Percentiles rank a stretch among this genome's conserved stretches.
Conservation (phyloP, 2,888 invertebrate genomes). For the Drosophila paranaensis region DNA sequence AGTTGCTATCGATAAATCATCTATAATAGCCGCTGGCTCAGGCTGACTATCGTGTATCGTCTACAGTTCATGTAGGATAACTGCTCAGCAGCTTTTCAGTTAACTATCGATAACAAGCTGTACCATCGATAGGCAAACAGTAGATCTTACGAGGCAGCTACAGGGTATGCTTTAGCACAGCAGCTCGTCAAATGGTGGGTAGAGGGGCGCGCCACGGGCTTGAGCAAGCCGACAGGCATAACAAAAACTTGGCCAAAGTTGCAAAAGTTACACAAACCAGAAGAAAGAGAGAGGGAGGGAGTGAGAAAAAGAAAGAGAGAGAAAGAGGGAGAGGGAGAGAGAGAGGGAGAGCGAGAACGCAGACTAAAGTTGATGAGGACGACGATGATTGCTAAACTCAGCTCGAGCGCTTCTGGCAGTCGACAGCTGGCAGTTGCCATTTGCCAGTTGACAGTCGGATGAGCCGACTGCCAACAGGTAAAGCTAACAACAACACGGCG, state of each 20-base stretch:
- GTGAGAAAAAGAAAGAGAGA: too few species aligned
- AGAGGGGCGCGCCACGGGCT: background rate
- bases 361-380: constrained; percentile 50
- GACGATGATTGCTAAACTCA: constrained; percentile 68
- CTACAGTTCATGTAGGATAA: too few species aligned
- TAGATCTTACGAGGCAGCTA: background rate
- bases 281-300: constrained; percentile 1
- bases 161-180: constrained; percentile 2
- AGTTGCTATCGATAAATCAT: too few species aligned
- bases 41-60: background rate
- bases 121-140: background rate
- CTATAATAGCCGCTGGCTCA: too few species aligned
- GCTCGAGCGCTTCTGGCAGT: constrained; percentile 26
- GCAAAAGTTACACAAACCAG: constrained; percentile 57
- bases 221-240: constrained; percentile 53
- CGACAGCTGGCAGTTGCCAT: constrained; percentile 41
- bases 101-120: background rate
- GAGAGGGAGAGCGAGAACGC: background rate
- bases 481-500: constrained; percentile 47
- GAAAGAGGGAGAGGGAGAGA: background rate
- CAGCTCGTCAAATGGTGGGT: background rate
- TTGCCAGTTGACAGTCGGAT: constrained; percentile 48
- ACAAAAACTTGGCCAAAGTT: constrained; percentile 70
- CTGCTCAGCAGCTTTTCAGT: too few species aligned
- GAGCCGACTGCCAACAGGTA: constrained; percentile 52